phyloP scores from a whole-genome alignment of 2,888 invertebrate species.

The Acrocyrtus sp. region DNA sequence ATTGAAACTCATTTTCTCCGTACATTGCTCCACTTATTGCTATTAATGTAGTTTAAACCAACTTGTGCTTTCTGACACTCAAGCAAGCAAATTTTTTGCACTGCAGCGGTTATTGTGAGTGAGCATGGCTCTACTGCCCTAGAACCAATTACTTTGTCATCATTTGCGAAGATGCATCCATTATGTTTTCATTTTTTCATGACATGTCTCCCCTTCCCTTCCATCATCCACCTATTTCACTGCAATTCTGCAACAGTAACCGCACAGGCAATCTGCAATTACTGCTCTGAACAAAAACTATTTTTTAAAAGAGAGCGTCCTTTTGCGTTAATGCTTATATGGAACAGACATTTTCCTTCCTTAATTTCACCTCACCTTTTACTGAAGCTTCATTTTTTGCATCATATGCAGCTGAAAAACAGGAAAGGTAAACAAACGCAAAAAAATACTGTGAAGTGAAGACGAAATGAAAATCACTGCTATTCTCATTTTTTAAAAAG shows the following conservation, averaged over 20 bases:
- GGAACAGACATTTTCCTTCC: too few species aligned
- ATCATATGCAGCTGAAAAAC: neutral
- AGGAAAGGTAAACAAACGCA: neutral
- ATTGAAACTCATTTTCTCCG: too few species aligned
- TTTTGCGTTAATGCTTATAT: too few species aligned
- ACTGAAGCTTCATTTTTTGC: neutral
- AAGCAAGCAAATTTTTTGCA: too few species aligned
- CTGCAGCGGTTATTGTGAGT: too few species aligned
- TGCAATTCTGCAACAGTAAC: constrained; percentile 2
- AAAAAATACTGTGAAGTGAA: constrained; percentile 29
- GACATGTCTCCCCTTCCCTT: constrained; percentile 2
- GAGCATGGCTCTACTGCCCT: constrained; percentile 50
- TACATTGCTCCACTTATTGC: too few species aligned
- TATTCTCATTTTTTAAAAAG: constrained; percentile 22
- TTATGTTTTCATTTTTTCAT: constrained; percentile 33
- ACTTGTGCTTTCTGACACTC: too few species aligned
- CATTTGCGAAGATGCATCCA: constrained; percentile 28
- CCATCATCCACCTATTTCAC: too few species aligned
- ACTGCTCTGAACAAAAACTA: constrained; percentile 16
- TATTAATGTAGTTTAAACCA: too few species aligned
- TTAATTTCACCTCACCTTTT: too few species aligned
- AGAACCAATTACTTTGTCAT: constrained; percentile 48
- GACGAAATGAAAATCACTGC: constrained; percentile 40
- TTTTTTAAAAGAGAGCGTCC: constrained; percentile 16
- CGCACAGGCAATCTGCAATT: constrained; percentile 8